Evolutionary conservation across 2,113 vertebrate species (phyloP).

Genomic region (Cephalopterus ornatus): DNA sequence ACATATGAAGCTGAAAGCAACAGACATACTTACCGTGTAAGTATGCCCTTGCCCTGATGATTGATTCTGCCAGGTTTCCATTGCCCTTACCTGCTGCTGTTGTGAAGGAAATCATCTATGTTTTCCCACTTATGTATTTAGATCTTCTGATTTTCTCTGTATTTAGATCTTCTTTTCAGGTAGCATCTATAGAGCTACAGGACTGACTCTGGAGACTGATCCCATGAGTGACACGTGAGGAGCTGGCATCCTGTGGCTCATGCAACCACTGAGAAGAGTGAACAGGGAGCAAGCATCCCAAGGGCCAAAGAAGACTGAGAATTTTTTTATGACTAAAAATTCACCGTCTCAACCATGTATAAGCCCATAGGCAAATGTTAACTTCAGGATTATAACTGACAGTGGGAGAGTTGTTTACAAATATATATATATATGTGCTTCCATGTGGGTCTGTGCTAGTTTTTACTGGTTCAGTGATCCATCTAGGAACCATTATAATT

Average conservation of each 20-base stretch:
- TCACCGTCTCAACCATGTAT: fast-evolving
- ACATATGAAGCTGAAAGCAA: not conserved
- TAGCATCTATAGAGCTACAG: not conserved
- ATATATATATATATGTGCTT: not conserved
- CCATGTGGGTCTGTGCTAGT: not conserved
- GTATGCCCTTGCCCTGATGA: not conserved
- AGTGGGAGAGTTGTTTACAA: not conserved
- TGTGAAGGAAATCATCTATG: not conserved
- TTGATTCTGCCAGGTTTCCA: not conserved
- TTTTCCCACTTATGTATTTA: not conserved
- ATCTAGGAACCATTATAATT: not conserved
- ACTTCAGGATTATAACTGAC: not conserved
- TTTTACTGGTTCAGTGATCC: not conserved
- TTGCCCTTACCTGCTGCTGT: not conserved
- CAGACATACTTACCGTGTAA: not conserved
- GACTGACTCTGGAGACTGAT: not conserved
- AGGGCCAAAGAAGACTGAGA: not conserved
- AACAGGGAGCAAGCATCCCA: not conserved
- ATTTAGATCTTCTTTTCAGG: not conserved
- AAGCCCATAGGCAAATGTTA: not conserved
- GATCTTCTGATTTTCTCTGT: not conserved
- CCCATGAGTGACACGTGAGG: not conserved
- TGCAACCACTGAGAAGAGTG: not conserved
- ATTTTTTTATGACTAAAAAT: not conserved
- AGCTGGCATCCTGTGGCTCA: not conserved